Evolutionary conservation across 2,888 invertebrate species (phyloP), one percentile per base, ranked within the genome.

Genomic region (Patella depressa): DNA sequence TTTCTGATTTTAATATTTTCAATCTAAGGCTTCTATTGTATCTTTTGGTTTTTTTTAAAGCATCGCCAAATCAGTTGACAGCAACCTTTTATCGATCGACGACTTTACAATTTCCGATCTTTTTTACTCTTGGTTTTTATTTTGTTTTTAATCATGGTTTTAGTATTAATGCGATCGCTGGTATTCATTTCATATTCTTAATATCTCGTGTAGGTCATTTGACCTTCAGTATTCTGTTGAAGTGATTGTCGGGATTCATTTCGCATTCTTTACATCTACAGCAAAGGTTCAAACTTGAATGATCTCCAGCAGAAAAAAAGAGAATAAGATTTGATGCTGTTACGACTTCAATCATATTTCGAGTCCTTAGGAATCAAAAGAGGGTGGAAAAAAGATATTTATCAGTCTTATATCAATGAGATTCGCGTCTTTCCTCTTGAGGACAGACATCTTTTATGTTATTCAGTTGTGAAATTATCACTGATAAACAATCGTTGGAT

Each of bases 221-320:
- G 65, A 65, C 24, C 24, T 19, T 14, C 19, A 65, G 24, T 24
- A 24, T 65, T 65, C 45, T 9, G 45, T 45, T 45, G 45, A 45
- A 45, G 45, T 65, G 24, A 24, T 24, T 3, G 24, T 65, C 19
- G 12, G 19, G 24, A 65, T 19, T 65, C 65, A 65, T 65, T 65
- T 65, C 65, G 24, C 24, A 65, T 65, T 65, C 65, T 65, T 65
- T 24, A 65, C 65, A 65, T 65, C 65, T 65, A 11, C 65, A n/a
- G 4, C 24, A 65, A 65, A 45, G 9, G 45, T 45, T 45, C 7
- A 45, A 45, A 7, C 45, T 45, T 45, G 45, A 45, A 45, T 45
- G 45, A 45, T 45, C 45, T 65, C 24, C 65, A 12, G 65, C 65
- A 65, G 19, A 65, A 65, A 65, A 65, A 65, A 65, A 24, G 24